Percentiles rank a stretch among this genome's conserved stretches.
Evolutionary conservation across 2,888 invertebrate species (phyloP).

Genomic region (Cataglyphis livida): DNA sequence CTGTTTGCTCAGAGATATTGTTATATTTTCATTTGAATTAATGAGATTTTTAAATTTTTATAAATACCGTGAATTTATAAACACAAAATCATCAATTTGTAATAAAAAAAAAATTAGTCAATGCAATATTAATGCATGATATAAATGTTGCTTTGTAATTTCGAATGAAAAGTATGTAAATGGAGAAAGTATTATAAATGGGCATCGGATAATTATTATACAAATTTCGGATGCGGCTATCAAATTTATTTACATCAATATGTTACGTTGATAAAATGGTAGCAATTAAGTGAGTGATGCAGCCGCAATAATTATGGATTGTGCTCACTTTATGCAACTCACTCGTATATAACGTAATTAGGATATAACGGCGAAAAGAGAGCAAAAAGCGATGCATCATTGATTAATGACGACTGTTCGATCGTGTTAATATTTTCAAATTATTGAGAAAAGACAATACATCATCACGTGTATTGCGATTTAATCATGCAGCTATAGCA

Average conservation of each 20-base stretch:
- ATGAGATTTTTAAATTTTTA: background rate
- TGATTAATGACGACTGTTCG: slow-evolving; percentile 33
- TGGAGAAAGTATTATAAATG: slow-evolving; percentile 18
- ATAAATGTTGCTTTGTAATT: slow-evolving; percentile 36
- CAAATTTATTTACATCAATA: slow-evolving; percentile 36
- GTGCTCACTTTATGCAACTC: slow-evolving; percentile 38
- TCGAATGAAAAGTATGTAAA: slow-evolving; percentile 1
- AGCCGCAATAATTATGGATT: slow-evolving; percentile 36
- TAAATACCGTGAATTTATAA: slow-evolving; percentile 19
- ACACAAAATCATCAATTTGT: background rate
- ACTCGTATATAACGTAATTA: slow-evolving; percentile 36
- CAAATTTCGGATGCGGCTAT: slow-evolving; percentile 16
- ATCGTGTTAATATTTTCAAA: slow-evolving; percentile 36
- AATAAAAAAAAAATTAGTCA: slow-evolving; percentile 3
- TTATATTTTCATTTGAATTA: slow-evolving; percentile 1
- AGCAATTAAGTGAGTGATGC: slow-evolving; percentile 48
- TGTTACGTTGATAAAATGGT: slow-evolving; percentile 37
- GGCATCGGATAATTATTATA: slow-evolving; percentile 8
- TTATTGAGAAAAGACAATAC: slow-evolving; percentile 38
- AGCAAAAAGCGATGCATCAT: slow-evolving; percentile 28
- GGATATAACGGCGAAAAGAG: slow-evolving; percentile 27
- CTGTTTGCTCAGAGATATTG: background rate
- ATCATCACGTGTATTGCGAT: slow-evolving; percentile 23
- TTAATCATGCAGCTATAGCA: slow-evolving; percentile 16
- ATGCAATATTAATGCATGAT: slow-evolving; percentile 23